Evolutionary conservation across 2,888 invertebrate genomes (phyloP), one percentile per base, ranked within the genome.

Genomic region (Chaetoderma sp.): DNA sequence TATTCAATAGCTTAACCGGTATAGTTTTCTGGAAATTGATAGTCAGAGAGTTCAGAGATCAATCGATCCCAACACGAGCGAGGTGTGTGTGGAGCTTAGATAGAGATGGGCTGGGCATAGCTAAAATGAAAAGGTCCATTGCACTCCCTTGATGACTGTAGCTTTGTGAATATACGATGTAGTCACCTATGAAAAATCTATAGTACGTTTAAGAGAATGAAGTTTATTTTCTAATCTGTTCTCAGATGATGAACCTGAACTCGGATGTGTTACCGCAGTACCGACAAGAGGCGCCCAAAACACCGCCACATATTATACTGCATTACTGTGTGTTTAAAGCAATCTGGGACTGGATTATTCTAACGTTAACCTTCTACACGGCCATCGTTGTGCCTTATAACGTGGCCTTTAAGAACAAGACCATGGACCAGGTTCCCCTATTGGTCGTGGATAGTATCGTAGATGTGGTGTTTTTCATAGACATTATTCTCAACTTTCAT

Each of bases 271-370:
- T 98, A 18, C 86, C 86, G 8, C 83, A 84, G 68, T 86, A 86
- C 68, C 76, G 84, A 5, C 98, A 98, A 89, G 99, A 99, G 90
- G 98, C 98, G 73, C 99, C 99, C 78, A 99, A 98, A 90, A 99
- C 99, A 69, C 98, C 98, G 77, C 98, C 98, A 74, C 98, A 99
- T 90, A 99, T 99, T 88, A 91, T 99, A 81, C 92, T 99, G 82
- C 99, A 99, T 90, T 99, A 99, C 90, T 98, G 98, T 91, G 96
- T 98, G 85, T 98, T 98, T 96, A 98, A 91, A 94, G 83, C 86
- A 10, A 95, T 96, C 88, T 98, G 98, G 97, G 98, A 98, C 90
- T 99, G 99, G 99, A 95, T 99, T 88, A 99, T 99, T 88, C 92
- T 99, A 82, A 95, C 96, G 89, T 92, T 99, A 87, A 99, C 99